Base-by-base conservation (phyloP, 2,797 vertebrate species). In the Cephalopachus bancanus region DNA sequence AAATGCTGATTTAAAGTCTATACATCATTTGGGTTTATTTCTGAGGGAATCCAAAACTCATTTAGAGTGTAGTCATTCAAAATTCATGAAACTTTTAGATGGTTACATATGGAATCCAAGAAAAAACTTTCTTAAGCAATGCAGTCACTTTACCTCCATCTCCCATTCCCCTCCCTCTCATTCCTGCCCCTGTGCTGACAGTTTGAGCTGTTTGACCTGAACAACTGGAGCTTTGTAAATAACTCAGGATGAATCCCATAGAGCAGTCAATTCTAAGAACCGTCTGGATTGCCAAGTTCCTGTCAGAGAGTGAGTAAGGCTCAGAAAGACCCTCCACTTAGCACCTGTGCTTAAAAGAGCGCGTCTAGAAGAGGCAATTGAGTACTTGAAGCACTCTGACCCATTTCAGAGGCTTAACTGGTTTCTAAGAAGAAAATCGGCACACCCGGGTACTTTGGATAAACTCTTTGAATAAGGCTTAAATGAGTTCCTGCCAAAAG, bases 221-320 rank as follows among this genome's bases (percentile, higher is more conserved):
- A 95, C 67, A 95, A 55, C 72, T 85, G 78, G 84, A 75, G 76
- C 91, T 96, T 93, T 97, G 93, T 83, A 96, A 96, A 95, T 92
- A 84, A 60, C 30, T 96, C 72, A 16, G 8, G 37, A 62, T 59
- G 59, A 94, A 86, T 86, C 84, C 80, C 60, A 74, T 44, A 83
- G 72, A 81, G 22, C n/a, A 93, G 55, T 89, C 84, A 75, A 26
- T 96, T 95, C 78, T 76, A 55, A 85, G 55, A 90, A 62, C 51
- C 76, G n/a, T 51, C 30, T 69, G 30, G n/a, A 88, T 93, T 96
- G 87, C 86, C 91, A 96, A 79, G 7, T 92, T 97, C 89, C 96
- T 92, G 78, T 93, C 93, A 59, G 62, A 94, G 69, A 20, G 7
- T 44, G 51, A 93, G 65, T 30, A 28, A 88, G 62, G 55, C 89